Evolutionary conservation across 2,888 invertebrate species (phyloP).

Genomic region (Eupelmus urozonus): DNA sequence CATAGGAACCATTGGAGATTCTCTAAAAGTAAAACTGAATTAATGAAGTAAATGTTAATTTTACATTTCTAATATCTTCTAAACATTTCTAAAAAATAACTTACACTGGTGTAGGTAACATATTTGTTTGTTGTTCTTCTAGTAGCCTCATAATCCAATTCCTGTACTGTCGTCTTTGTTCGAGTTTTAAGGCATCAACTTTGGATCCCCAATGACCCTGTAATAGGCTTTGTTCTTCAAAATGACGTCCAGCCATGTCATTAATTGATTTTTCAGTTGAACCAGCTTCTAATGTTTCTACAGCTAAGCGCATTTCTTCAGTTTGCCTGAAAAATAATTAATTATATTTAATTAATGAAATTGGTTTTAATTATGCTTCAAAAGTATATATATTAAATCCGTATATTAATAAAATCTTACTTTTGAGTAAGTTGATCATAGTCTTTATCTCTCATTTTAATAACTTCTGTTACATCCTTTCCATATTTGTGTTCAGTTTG

Average conservation of each 20-base stretch:
- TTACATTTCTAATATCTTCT: not conserved
- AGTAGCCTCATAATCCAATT: conserved; percentile 92
- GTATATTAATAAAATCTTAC: conserved; percentile 71
- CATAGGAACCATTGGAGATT: conserved; percentile 77
- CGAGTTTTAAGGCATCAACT: conserved; percentile 89
- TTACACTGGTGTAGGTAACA: conserved; percentile 79
- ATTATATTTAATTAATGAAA: conserved; percentile 7
- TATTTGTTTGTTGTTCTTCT: conserved; percentile 83
- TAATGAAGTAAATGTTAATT: not conserved
- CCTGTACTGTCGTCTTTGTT: conserved; percentile 91
- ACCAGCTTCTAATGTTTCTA: conserved; percentile 86
- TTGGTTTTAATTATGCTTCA: not conserved
- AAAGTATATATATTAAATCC: no score
- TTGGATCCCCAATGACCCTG: conserved; percentile 92
- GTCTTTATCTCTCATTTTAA: conserved; percentile 85
- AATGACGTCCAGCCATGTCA: conserved; percentile 88
- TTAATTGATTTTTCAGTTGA: conserved; percentile 92
- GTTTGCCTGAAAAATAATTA: conserved; percentile 87
- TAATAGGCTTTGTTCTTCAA: conserved; percentile 89
- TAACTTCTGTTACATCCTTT: conserved; percentile 86
- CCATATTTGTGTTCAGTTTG: conserved; percentile 93
- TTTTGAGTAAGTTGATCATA: conserved; percentile 84
- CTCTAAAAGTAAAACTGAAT: conserved; percentile 70
- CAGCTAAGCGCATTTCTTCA: conserved; percentile 92
- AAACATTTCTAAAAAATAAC: not conserved